Conservation (phyloP, 2,888 invertebrate species). For the Unio delphinus region DNA sequence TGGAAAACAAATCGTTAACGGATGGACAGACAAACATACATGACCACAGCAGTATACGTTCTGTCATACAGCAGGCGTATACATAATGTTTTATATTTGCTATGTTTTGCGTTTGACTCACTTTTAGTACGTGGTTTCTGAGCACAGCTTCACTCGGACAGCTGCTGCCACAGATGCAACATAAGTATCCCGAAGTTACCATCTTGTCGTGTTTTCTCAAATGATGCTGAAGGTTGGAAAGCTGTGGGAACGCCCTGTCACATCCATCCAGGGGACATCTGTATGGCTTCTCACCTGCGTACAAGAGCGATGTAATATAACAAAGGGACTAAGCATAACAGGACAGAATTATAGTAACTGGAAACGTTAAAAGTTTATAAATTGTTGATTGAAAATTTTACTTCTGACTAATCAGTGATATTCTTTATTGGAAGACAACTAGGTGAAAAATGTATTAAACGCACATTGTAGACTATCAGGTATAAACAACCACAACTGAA, state of each 20-base stretch:
- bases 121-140: conserved; percentile 80
- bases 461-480: too few species aligned
- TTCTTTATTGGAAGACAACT: too few species aligned
- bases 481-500: too few species aligned
- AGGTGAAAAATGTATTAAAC: too few species aligned
- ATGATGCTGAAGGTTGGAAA: conserved; percentile 96
- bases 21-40: too few species aligned
- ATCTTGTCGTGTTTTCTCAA: conserved; percentile 96
- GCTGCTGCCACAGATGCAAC: conserved; percentile 95
- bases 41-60: too few species aligned
- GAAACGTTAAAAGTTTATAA: not conserved
- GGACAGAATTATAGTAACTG: not conserved
- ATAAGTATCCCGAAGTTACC: conserved; percentile 91
- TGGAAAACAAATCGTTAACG: too few species aligned
- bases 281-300: conserved; percentile 94
- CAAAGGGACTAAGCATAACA: not conserved
- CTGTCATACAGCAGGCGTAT: too few species aligned
- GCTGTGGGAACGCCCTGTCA: conserved; percentile 95
- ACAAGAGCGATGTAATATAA: not conserved
- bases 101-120: conserved; percentile 1
- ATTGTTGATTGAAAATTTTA: too few species aligned
- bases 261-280: conserved; percentile 94
- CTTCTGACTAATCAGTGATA: too few species aligned
- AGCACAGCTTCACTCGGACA: conserved; percentile 96
- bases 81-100: too few species aligned